phyloP scores from a whole-genome alignment of 2,888 invertebrate genomes.

The Lottia scabra region DNA sequence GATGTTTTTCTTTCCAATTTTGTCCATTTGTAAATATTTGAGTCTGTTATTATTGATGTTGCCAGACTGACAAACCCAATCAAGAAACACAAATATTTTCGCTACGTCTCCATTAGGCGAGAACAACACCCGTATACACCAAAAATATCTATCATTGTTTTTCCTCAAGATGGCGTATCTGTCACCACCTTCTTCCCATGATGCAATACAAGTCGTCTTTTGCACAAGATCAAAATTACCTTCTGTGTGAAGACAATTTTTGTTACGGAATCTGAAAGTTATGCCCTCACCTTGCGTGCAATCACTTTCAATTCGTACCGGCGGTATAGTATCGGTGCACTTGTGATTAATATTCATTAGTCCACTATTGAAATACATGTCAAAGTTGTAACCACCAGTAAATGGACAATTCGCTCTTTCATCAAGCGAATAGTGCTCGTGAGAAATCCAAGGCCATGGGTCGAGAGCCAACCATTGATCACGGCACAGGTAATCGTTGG shows the following conservation, averaged over 20 bases:
- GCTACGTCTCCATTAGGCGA: constrained; percentile 10
- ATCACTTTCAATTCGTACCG: constrained; percentile 35
- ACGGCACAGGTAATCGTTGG: constrained; percentile 20
- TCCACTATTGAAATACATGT: constrained; percentile 9
- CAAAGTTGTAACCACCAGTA: constrained; percentile 33
- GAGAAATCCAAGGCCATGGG: constrained; percentile 36
- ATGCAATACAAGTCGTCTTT: constrained; percentile 30
- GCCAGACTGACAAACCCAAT: constrained; percentile 24
- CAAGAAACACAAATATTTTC: constrained; percentile 23
- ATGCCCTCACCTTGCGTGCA: constrained; percentile 33
- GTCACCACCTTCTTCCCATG: constrained; percentile 28
- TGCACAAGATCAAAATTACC: constrained; percentile 23
- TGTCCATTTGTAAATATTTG: constrained; percentile 20
- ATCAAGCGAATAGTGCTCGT: constrained; percentile 22
- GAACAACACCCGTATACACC: constrained; percentile 33
- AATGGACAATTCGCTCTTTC: constrained; percentile 26
- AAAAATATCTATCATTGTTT: constrained; percentile 28
- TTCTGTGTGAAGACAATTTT: constrained; percentile 23
- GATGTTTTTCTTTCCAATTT: constrained; percentile 19
- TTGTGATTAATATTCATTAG: constrained; percentile 11
- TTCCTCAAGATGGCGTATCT: constrained; percentile 29
- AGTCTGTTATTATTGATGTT: constrained; percentile 13
- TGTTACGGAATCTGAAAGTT: constrained; percentile 28
- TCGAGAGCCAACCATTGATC: constrained; percentile 24
- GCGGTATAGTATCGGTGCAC: constrained; percentile 17